Conservation (phyloP, 2,113 vertebrate species). For the Anolis sagrei region DNA sequence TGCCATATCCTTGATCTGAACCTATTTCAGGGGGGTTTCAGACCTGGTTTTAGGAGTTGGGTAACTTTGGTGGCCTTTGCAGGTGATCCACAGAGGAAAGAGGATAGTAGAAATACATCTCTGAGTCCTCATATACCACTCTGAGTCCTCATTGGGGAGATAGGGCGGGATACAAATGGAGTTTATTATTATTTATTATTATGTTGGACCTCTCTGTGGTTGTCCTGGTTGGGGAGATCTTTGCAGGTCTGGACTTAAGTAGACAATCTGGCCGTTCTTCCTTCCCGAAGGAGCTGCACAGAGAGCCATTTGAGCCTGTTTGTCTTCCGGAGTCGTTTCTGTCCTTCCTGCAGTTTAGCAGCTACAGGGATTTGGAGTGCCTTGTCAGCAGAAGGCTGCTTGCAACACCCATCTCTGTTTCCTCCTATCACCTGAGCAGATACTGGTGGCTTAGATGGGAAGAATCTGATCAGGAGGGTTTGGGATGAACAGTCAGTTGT, state of each 20-base stretch:
- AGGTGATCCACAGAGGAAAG: background rate
- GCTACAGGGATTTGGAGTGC: background rate
- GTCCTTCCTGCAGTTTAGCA: background rate
- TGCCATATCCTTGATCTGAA: too few species aligned
- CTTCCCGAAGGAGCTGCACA: background rate
- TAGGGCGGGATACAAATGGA: too few species aligned
- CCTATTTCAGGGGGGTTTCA: too few species aligned
- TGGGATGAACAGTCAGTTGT: background rate
- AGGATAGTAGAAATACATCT: background rate
- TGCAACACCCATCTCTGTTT: fast-evolving
- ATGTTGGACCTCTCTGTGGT: background rate
- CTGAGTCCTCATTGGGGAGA: background rate
- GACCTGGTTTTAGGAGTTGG: background rate
- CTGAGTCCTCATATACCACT: background rate
- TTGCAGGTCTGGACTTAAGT: background rate
- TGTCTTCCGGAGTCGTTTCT: background rate
- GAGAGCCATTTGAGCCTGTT: background rate
- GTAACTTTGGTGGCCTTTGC: background rate
- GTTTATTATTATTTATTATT: too few species aligned
- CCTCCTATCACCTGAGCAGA: background rate
- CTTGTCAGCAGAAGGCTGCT: background rate
- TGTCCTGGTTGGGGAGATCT: background rate
- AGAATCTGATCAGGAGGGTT: background rate
- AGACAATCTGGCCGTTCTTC: background rate
- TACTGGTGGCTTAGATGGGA: background rate